phyloP scores from a whole-genome alignment of 1,140 invertebrate species.

The Euglossa dilemma region DNA sequence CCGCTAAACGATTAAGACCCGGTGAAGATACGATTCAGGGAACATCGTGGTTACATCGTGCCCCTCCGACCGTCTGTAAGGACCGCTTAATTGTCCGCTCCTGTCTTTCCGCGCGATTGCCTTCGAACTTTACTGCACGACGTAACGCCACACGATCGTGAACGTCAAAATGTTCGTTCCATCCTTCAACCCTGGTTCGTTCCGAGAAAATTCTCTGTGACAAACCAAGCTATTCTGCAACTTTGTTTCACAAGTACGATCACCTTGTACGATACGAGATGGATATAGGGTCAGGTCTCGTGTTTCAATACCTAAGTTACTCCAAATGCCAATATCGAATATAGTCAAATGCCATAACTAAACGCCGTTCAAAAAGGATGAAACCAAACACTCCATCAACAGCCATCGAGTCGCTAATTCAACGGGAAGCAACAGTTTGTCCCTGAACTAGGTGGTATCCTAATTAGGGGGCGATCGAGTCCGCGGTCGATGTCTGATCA shows the following conservation, averaged over 20 bases:
- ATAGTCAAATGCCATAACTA: too few species aligned
- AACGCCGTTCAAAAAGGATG: too few species aligned
- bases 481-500: neutral
- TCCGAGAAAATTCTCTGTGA: neutral
- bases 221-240: neutral
- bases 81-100: constrained; percentile 47
- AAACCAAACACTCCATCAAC: too few species aligned
- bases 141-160: neutral
- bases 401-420: too few species aligned
- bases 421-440: constrained; percentile 21
- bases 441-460: neutral
- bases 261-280: too few species aligned
- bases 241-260: neutral
- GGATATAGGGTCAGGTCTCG: too few species aligned
- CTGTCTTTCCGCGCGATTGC: constrained; percentile 14
- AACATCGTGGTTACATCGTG: constrained; percentile 23
- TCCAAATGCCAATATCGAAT: too few species aligned
- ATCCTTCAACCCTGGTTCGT: too few species aligned
- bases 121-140: neutral
- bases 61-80: constrained; percentile 42
- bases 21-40: constrained; percentile 35
- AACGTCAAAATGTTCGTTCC: constrained; percentile 5
- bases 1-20: constrained; percentile 57
- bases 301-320: too few species aligned
- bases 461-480: constrained; percentile 3